phyloP scores from a whole-genome alignment of 2,888 invertebrate species.

The Acleris cristana region DNA sequence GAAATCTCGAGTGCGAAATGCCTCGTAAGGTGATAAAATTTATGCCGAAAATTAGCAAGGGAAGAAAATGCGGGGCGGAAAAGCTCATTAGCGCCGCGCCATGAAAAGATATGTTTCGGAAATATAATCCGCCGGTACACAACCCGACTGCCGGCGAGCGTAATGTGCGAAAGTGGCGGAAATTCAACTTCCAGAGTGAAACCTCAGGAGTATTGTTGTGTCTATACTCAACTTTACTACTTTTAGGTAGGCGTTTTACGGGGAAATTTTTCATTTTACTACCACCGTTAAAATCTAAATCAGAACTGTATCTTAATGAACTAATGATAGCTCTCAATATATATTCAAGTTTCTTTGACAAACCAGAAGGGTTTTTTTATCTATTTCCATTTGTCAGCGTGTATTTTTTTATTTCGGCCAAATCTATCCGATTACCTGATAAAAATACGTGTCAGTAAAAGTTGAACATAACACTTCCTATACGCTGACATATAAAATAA shows the following conservation, averaged over 20 bases:
- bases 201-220: slow-evolving; percentile 5
- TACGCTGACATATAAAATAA: no score
- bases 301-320: no score
- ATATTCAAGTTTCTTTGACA: no score
- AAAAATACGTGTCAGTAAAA: no score
- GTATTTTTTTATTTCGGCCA: no score
- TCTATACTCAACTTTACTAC: background rate
- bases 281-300: no score
- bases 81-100: slow-evolving; percentile 51
- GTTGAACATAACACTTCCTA: no score
- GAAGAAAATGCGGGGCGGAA: slow-evolving; percentile 45
- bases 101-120: slow-evolving; percentile 40
- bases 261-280: no score
- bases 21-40: slow-evolving; percentile 50
- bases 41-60: slow-evolving; percentile 50
- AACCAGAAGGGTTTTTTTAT: no score
- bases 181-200: slow-evolving; percentile 5
- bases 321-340: no score
- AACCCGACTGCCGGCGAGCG: slow-evolving; percentile 15
- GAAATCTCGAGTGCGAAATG: slow-evolving; percentile 41
- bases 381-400: no score
- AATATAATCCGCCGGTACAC: slow-evolving; percentile 38
- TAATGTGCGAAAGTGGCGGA: slow-evolving; percentile 23
- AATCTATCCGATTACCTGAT: no score
- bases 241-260: background rate